Conservation (phyloP, 2,888 invertebrate species). For the Diachrysia chrysitis region DNA sequence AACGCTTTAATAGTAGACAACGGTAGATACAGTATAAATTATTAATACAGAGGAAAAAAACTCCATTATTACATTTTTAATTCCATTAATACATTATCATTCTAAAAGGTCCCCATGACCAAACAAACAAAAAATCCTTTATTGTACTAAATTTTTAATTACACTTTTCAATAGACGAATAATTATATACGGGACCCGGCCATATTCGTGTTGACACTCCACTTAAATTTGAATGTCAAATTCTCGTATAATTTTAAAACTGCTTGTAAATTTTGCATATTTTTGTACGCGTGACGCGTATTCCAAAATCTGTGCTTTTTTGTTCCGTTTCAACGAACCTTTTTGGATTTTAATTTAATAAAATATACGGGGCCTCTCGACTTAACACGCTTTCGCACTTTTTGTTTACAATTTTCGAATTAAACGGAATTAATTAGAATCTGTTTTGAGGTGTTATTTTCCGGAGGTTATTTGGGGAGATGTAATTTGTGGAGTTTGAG, state of each 20-base stretch:
- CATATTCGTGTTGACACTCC: conserved; percentile 66
- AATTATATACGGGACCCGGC: conserved; percentile 68
- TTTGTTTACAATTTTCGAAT: conserved; percentile 37
- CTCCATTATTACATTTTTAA: not conserved
- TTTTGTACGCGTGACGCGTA: conserved; percentile 62
- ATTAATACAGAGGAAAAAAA: not conserved
- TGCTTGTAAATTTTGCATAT: conserved; percentile 70
- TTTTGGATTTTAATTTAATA: conserved; percentile 57
- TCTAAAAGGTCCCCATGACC: conserved; percentile 9
- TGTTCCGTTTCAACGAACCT: conserved; percentile 42
- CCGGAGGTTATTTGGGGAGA: not conserved
- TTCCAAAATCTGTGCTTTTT: conserved; percentile 47
- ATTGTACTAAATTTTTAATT: conserved; percentile 44
- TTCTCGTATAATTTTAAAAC: conserved; percentile 72
- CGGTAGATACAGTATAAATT: too few relatives aligned
- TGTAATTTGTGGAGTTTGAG: not conserved
- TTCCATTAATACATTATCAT: not conserved
- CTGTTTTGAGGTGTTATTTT: conserved; percentile 22
- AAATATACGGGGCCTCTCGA: conserved; percentile 49
- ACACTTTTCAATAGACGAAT: conserved; percentile 67
- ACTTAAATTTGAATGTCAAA: conserved; percentile 70
- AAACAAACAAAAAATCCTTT: conserved; percentile 24
- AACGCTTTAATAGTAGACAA: too few relatives aligned
- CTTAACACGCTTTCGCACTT: conserved; percentile 44
- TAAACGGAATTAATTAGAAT: conserved; percentile 46